Conservation (phyloP, 2,888 invertebrate species). For the Cetonia aurata region DNA sequence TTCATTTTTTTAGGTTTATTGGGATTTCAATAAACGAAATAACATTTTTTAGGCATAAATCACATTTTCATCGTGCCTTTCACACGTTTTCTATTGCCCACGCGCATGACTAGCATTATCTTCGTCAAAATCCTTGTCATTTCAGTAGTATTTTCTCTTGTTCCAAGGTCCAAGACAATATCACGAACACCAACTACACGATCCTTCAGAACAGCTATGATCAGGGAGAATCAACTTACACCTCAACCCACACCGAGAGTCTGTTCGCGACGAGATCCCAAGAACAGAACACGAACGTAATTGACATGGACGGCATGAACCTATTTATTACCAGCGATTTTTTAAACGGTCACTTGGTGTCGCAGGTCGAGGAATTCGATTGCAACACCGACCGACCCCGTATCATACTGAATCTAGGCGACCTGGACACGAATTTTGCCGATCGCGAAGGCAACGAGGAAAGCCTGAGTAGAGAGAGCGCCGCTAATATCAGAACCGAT, state of each 20-base stretch:
- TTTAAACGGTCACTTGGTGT: conserved; percentile 59
- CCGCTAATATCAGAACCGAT: conserved; percentile 82
- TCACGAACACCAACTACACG: conserved; percentile 45
- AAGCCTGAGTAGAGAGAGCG: conserved; percentile 66
- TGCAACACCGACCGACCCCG: conserved; percentile 57
- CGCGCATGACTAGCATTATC: too few relatives aligned
- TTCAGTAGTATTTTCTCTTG: neutral
- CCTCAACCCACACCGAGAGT: conserved; percentile 36
- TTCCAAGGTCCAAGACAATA: conserved; percentile 35
- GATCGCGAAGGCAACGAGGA: conserved; percentile 54
- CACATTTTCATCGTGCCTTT: too few relatives aligned
- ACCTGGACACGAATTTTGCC: conserved; percentile 50
- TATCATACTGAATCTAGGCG: conserved; percentile 63
- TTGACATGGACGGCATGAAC: conserved; percentile 69
- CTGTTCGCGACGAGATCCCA: conserved; percentile 20
- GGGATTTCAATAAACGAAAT: too few relatives aligned
- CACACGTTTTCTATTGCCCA: too few relatives aligned
- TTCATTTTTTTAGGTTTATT: too few relatives aligned
- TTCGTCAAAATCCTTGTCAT: too few relatives aligned
- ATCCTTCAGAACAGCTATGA: conserved; percentile 44
- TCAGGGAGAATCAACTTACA: conserved; percentile 38
- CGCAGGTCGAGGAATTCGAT: conserved; percentile 62
- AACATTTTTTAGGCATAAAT: too few relatives aligned
- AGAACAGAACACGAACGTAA: conserved; percentile 65
- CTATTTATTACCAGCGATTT: conserved; percentile 62